Evolutionary conservation across 2,113 vertebrate genomes (phyloP).

Genomic region (Lichenostomus cassidix): DNA sequence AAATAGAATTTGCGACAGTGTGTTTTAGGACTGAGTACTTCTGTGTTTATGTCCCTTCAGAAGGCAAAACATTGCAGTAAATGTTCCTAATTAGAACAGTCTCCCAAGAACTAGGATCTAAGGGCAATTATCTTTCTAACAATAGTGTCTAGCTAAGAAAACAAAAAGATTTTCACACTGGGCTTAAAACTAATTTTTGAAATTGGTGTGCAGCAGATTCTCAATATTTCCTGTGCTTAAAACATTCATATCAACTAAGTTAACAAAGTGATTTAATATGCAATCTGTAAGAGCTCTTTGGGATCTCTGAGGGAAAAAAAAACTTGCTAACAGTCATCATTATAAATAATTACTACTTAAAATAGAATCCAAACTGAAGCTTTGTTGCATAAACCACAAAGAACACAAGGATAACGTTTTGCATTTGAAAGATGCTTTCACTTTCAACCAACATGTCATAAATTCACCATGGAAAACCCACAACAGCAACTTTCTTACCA

Average conservation of each 20-base stretch:
- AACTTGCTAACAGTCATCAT: background rate
- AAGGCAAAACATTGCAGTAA: background rate
- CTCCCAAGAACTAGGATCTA: background rate
- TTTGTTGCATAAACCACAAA: background rate
- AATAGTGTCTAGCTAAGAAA: background rate
- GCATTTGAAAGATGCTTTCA: background rate
- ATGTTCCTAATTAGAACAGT: background rate
- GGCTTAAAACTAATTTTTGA: background rate
- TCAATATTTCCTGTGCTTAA: background rate
- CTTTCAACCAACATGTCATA: background rate
- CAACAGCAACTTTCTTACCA: background rate
- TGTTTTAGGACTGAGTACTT: background rate
- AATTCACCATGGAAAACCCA: background rate
- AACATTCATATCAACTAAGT: background rate
- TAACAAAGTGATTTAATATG: background rate
- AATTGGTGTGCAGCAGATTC: background rate
- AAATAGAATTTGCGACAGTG: background rate
- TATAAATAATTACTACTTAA: background rate
- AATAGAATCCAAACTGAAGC: background rate
- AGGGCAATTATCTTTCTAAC: background rate
- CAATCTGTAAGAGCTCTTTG: background rate
- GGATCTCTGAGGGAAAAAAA: background rate
- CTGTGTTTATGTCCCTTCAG: background rate
- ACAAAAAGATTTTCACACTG: background rate
- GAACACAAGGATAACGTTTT: background rate